These are phyloP conservation scores for Sprattus sprattus DNA, from an alignment of 2,113 vertebrate genomes.

Conservation along the genomic window DNA sequence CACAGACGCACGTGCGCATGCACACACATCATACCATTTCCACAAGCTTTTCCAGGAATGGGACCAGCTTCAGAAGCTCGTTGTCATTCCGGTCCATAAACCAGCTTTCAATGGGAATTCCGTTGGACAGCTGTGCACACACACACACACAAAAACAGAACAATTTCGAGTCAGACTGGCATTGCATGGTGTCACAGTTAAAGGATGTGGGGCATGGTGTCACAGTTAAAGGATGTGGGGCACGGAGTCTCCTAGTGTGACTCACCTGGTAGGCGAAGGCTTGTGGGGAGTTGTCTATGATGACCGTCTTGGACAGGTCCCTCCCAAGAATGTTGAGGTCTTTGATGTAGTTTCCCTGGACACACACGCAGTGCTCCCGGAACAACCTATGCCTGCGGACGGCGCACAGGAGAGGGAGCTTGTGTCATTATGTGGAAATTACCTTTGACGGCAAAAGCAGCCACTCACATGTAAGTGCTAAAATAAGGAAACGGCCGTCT, in stretches of 20 bases:
- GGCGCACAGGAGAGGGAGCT: background rate
- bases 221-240: background rate
- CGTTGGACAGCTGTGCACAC: conserved; percentile 89
- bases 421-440: background rate
- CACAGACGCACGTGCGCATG: background rate
- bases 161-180: background rate
- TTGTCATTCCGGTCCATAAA: conserved; percentile 99
- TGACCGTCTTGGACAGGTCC: conserved; percentile 99
- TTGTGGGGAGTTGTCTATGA: conserved; percentile 99
- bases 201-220: background rate
- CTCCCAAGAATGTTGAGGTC: conserved; percentile 97
- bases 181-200: no score
- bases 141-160: conserved; percentile 14
- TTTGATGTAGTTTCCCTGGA: conserved; percentile 99
- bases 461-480: conserved; percentile 39
- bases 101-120: conserved; percentile 99
- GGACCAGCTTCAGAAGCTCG: conserved; percentile 97
- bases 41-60: conserved; percentile 98
- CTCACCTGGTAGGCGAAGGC: conserved; percentile 99
- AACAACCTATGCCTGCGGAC: conserved; percentile 90
- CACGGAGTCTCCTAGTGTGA: background rate
- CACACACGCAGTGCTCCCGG: conserved; percentile 98
- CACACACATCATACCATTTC: conserved; percentile 82
- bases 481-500: no score
- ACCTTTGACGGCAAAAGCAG: conserved; percentile 5